phyloP scores from a whole-genome alignment of 2,888 invertebrate genomes.

The Tethea ocularis region DNA sequence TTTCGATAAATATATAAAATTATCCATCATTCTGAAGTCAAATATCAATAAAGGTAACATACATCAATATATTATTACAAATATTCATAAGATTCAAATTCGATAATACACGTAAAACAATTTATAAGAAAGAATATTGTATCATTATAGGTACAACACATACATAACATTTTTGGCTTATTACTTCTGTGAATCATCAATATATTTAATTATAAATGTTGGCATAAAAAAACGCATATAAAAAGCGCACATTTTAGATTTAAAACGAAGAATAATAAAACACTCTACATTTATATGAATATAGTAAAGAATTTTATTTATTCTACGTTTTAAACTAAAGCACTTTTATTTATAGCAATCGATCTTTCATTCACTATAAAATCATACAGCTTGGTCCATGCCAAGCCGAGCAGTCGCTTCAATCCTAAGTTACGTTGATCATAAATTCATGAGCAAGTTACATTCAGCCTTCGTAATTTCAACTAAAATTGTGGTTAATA shows the following conservation, averaged over 20 bases:
- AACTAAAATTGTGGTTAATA: not conserved
- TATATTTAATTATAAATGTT: constrained; percentile 16
- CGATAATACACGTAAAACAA: constrained; percentile 23
- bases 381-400: constrained; percentile 26
- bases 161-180: constrained; percentile 34
- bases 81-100: not conserved
- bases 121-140: constrained; percentile 24
- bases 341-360: not conserved
- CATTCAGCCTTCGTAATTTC: constrained; percentile 53
- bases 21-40: not conserved
- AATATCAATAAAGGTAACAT: not conserved
- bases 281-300: not conserved
- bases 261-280: constrained; percentile 20
- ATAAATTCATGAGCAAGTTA: constrained; percentile 50
- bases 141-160: constrained; percentile 5
- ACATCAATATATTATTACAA: not conserved
- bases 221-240: constrained; percentile 29
- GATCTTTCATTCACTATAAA: constrained; percentile 16
- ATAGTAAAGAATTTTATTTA: not conserved
- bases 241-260: constrained; percentile 6
- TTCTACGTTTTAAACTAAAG: not conserved
- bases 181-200: constrained; percentile 23
- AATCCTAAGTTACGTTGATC: constrained; percentile 4
- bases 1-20: too few species aligned
- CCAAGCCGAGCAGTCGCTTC: constrained; percentile 13